Base-by-base conservation (phyloP, 2,113 vertebrate genomes). In the Myrmecophaga tridactyla region DNA sequence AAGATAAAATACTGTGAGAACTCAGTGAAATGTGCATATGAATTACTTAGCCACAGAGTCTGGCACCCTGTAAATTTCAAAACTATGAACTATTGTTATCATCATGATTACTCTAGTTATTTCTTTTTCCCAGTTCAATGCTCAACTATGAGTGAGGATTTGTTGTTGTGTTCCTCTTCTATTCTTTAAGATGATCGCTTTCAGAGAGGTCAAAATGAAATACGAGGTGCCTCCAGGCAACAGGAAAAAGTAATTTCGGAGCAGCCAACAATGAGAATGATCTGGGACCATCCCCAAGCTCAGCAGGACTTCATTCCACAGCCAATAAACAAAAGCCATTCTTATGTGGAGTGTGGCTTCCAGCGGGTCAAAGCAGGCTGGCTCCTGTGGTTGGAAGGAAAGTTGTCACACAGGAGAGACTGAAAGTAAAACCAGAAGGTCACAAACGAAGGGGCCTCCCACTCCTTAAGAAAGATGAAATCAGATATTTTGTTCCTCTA, bases 401-500 rank as follows among this genome's bases (percentile, higher is more conserved):
- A 77, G 41, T 14, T 76, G 15, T 69, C 88, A 36, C 0, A 51
- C 15, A 77, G 8, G 25, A 46, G 34, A 87, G 36, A 77, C 84
- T 72, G 84, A 94, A 82, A 62, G 73, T 23, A 92, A 95, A 96
- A 84, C 84, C 65, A 90, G 86, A 65, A 95, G 70, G 51, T 77
- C 53, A 81, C 41, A 90, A 48, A 85, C 29, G 70, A 95, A 93
- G 72, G 67, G n/a, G 39, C 9, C 84, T 82, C 70, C 87, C 41
- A 85, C 69, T 86, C 67, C 65, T 65, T 81, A 65, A 63, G 53
- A 91, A 92, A 91, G 51, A 85, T 67, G 81, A 96, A 92, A 90
- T 69, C 6, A 36, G 15, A 76, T 67, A 15, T 0, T 91, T 82
- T 36, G 21, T 46, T 91, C 29, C 23, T 86, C 46, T 46, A 62